Evolutionary conservation across 2,888 invertebrate genomes (phyloP), one percentile per base, ranked within the genome.

Genomic region (Monopis laevigella): DNA sequence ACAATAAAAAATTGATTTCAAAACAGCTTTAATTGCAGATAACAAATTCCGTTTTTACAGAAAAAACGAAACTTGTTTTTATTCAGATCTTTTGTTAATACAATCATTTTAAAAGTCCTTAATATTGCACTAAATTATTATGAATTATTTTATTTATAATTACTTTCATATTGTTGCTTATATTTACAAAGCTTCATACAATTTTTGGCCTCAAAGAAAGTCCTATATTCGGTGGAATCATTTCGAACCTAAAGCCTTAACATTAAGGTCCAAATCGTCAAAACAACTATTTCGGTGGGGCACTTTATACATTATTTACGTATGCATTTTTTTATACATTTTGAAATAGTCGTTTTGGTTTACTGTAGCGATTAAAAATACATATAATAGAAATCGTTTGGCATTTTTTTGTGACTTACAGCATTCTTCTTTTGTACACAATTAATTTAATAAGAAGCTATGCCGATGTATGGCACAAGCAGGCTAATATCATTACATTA

Each of bases 361-460:
- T 53, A 54, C 53, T 50, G 49, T 43, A 62, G 61, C 51, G 56
- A 53, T 58, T 59, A 62, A 59, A 68, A 32, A 36, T 21, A 60
- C 52, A 63, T 58, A 10, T n/a, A 32, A 60, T 60, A 59, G 28
- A 62, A 54, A 66, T 62, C 64, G 77, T 78, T 78, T 78, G 78
- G 77, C 73, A 77, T 80, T 62, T 69, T 66, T 75, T 78, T 80
- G 78, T 80, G 78, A 78, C 78, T 75, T 62, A 56, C 57, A 63
- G 14, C 14, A 66, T 68, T 65, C 59, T 61, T 58, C 65, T 35
- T 66, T 71, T 72, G 71, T 71, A 72, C 73, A 67, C 64, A 62
- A 59, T 40, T 41, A 44, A 39, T 52, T 53, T 47, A 46, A 44
- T 50, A 55, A 32, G 4, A 12, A 24, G 18, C 19, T 19, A 24